A percentile compares a stretch with the other conserved stretches of the same genome.
phyloP scores from a whole-genome alignment of 2,888 invertebrate species.

The Thecophora atra region DNA sequence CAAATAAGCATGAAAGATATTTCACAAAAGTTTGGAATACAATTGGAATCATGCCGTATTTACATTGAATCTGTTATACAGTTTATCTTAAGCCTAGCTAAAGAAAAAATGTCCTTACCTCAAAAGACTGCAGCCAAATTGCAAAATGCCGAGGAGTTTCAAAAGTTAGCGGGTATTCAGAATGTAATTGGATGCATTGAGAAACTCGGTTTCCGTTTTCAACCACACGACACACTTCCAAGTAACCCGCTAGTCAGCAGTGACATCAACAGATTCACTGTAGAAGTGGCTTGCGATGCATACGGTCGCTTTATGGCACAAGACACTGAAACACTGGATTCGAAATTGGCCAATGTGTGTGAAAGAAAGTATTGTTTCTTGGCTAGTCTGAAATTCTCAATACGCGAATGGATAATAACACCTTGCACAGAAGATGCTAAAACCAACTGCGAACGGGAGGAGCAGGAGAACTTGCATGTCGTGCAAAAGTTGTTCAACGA shows the following conservation, averaged over 20 bases:
- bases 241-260: background rate
- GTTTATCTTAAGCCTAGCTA: conserved; percentile 2
- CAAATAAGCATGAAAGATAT: background rate
- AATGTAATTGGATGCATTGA: conserved; percentile 28
- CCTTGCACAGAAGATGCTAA: background rate
- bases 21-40: conserved; percentile 8
- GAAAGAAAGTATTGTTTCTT: conserved; percentile 21
- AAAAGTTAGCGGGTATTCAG: conserved; percentile 5
- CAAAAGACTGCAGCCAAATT: background rate
- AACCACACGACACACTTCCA: background rate
- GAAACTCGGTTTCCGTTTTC: background rate
- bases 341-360: conserved; percentile 4
- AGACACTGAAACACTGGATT: conserved; percentile 18
- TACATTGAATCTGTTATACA: conserved; percentile 5
- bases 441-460: background rate
- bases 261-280: background rate
- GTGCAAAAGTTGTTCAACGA: conserved; percentile 24
- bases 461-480: background rate
- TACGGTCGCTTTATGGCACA: conserved; percentile 8
- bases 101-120: background rate
- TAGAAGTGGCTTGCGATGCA: conserved; percentile 22
- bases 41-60: background rate
- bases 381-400: conserved; percentile 13
- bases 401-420: conserved; percentile 30
- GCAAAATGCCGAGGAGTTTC: background rate